Conservation (phyloP, 1,140 invertebrate species). For the Brachionus angularis region DNA sequence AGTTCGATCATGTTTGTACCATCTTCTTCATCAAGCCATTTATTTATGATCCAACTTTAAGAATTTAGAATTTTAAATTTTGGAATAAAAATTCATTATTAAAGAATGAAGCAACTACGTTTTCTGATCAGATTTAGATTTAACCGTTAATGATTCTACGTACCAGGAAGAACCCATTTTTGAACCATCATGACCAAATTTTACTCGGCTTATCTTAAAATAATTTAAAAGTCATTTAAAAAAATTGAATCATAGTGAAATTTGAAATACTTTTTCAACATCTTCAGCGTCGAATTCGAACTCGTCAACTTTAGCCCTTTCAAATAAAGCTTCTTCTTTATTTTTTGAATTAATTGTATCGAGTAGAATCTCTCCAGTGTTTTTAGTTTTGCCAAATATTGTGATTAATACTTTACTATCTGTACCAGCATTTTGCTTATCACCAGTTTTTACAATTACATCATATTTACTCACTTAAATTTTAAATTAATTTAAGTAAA, state of each 20-base stretch:
- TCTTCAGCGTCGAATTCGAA: slow-evolving; percentile 55
- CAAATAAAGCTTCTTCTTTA: slow-evolving; percentile 48
- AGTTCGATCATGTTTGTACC: neutral
- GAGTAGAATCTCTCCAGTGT: slow-evolving; percentile 44
- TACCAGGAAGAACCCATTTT: too few species aligned
- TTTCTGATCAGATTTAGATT: too few species aligned
- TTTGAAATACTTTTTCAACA: slow-evolving; percentile 57
- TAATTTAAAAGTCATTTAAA: too few species aligned
- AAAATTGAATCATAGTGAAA: too few species aligned
- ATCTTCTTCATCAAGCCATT: neutral
- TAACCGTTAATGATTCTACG: too few species aligned
- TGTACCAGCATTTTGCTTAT: slow-evolving; percentile 58
- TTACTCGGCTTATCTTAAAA: slow-evolving; percentile 46
- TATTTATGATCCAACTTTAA: neutral
- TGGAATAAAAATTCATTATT: neutral
- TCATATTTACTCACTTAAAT: too few species aligned
- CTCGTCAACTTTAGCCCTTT: slow-evolving; percentile 54
- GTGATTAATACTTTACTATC: slow-evolving; percentile 58
- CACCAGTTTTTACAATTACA: slow-evolving; percentile 57
- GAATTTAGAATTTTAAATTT: too few species aligned
- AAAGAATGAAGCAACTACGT: neutral
- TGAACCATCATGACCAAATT: too few species aligned
- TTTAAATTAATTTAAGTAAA: too few species aligned
- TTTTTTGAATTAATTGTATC: neutral
- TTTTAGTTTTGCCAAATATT: slow-evolving; percentile 60